Conservation (phyloP, 2,113 vertebrate genomes). For the Paradisaea rubra region DNA sequence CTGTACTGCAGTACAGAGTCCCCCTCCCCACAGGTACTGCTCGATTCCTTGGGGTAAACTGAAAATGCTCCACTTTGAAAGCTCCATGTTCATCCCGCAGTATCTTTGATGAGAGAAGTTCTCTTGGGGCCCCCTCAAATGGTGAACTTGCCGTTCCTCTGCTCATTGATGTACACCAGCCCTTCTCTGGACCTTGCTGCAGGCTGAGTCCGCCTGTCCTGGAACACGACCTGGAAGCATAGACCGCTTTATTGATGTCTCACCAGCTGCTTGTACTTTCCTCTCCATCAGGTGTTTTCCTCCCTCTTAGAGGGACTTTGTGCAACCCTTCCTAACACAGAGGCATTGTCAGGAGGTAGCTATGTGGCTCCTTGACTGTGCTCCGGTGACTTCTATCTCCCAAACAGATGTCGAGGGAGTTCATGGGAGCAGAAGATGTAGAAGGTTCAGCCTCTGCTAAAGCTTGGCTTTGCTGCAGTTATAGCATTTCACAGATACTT, state of each 20-base stretch:
- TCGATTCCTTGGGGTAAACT: not conserved
- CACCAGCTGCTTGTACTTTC: not conserved
- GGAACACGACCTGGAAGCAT: not conserved
- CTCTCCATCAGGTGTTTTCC: not conserved
- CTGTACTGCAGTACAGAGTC: not conserved
- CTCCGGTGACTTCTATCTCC: not conserved
- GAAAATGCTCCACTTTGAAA: not conserved
- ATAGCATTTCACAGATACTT: not conserved
- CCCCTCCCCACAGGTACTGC: not conserved
- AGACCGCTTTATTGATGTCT: accelerated
- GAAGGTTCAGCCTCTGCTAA: not conserved
- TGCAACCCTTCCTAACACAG: not conserved
- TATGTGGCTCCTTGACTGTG: not conserved
- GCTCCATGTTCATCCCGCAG: accelerated
- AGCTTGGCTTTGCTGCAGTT: not conserved
- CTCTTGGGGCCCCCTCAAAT: not conserved
- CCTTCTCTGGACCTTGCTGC: not conserved
- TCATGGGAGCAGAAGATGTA: not conserved
- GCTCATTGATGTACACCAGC: not conserved
- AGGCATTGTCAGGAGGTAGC: not conserved
- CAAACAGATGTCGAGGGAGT: accelerated
- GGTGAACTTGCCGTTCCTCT: not conserved
- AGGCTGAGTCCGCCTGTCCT: not conserved
- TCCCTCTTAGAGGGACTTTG: not conserved
- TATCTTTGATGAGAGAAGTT: not conserved